Conservation (phyloP, 2,113 vertebrate genomes). For the Myanophis thanlyinensis region DNA sequence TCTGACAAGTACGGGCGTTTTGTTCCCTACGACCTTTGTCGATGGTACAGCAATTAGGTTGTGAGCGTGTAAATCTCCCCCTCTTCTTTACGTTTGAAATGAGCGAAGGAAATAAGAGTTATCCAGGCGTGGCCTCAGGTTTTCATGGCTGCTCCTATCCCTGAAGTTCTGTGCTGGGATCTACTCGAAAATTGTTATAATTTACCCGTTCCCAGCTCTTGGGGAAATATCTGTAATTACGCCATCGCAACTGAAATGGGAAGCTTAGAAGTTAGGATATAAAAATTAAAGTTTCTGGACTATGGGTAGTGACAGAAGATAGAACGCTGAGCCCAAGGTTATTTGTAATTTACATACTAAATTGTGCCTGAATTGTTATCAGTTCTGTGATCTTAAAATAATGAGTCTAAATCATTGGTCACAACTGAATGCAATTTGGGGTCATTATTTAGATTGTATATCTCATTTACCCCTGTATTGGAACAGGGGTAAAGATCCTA, state of each 20-base stretch:
- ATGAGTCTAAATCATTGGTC: not conserved
- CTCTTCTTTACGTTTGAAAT: not conserved
- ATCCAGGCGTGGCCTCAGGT: not conserved
- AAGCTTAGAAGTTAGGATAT: not conserved
- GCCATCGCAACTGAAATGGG: not conserved
- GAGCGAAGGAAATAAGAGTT: not conserved
- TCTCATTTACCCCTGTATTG: not conserved
- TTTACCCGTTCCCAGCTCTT: not conserved
- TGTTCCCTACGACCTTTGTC: not conserved
- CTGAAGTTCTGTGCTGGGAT: not conserved
- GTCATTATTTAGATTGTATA: not conserved
- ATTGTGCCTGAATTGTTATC: not conserved
- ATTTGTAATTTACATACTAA: not conserved
- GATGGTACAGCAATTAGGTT: not conserved
- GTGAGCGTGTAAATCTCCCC: not conserved
- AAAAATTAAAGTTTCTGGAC: not conserved
- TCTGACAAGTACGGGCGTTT: not conserved
- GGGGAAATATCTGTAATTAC: not conserved
- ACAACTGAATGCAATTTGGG: not conserved
- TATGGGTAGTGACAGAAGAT: not conserved
- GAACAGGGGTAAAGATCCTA: not conserved
- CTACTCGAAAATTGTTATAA: not conserved
- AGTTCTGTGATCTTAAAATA: not conserved
- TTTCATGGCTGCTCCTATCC: not conserved
- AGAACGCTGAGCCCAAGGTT: not conserved